A percentile compares a stretch with the other conserved stretches of the same genome.
Evolutionary conservation across 2,113 vertebrate genomes (phyloP).

Genomic region (Carollia perspicillata): DNA sequence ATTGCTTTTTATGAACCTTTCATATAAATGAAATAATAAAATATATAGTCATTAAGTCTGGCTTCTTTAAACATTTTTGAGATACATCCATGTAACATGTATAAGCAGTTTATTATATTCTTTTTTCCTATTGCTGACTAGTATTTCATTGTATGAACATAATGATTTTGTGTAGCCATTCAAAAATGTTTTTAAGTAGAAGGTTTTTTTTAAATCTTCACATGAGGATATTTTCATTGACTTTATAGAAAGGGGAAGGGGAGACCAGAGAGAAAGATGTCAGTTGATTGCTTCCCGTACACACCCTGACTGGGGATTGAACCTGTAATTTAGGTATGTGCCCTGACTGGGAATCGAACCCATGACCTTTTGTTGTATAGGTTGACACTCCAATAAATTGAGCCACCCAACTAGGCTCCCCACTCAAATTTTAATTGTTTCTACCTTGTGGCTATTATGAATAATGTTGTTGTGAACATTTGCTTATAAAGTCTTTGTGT

Average conservation of each 20-base stretch:
- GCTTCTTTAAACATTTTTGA: background rate
- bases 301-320: no score
- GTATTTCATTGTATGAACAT: background rate
- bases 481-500: background rate
- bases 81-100: background rate
- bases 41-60: background rate
- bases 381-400: no score
- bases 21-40: conserved; percentile 4
- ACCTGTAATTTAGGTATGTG: no score
- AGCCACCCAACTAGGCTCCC: background rate
- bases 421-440: background rate
- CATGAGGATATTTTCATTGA: no score
- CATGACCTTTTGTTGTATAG: no score
- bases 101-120: background rate
- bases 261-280: no score
- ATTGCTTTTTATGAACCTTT: background rate
- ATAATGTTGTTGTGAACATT: background rate
- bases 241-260: no score
- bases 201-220: no score
- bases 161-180: background rate
- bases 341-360: no score
- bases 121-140: background rate
- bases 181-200: background rate
- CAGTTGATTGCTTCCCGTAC: no score
- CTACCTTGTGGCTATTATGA: background rate